Conservation (phyloP, 2,797 vertebrate genomes). For the Lateolabrax maculatus region DNA sequence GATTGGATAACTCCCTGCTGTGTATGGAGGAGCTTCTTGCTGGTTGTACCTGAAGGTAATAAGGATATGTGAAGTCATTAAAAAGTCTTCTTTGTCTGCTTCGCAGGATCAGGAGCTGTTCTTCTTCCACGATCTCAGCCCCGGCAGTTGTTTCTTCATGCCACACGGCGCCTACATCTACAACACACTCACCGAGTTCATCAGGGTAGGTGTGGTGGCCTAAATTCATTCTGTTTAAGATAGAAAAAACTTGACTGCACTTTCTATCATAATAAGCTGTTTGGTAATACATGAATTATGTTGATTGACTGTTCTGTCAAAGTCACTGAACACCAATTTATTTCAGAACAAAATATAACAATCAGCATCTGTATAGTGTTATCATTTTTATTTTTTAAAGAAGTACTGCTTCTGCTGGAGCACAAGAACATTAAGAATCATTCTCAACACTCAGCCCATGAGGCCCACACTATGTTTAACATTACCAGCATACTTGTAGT, state of each 20-base stretch:
- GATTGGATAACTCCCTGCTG: slow-evolving; percentile 44
- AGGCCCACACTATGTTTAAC: neutral
- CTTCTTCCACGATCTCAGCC: slow-evolving; percentile 97
- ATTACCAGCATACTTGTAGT: slow-evolving; percentile 18
- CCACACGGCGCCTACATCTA: slow-evolving; percentile 94
- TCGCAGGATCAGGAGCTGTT: slow-evolving; percentile 96
- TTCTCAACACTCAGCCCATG: neutral
- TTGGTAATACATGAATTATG: neutral
- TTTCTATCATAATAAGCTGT: neutral
- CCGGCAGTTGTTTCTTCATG: slow-evolving; percentile 97
- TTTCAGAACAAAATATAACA: neutral
- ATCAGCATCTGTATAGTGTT: neutral
- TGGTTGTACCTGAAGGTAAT: slow-evolving; percentile 44
- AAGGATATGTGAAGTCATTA: slow-evolving; percentile 39
- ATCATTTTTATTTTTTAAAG: no score
- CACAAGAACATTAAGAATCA: neutral
- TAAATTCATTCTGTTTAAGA: no score
- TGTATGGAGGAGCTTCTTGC: slow-evolving; percentile 8
- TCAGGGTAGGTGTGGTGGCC: slow-evolving; percentile 86
- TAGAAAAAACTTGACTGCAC: no score
- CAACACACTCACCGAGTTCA: slow-evolving; percentile 92
- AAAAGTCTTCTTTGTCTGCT: slow-evolving; percentile 23
- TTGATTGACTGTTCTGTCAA: neutral
- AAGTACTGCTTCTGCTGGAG: no score
- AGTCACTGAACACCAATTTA: neutral